Evolutionary conservation across 23 tunicate genomes (phyloP).

Genomic region (Trididemnum nubilum): DNA sequence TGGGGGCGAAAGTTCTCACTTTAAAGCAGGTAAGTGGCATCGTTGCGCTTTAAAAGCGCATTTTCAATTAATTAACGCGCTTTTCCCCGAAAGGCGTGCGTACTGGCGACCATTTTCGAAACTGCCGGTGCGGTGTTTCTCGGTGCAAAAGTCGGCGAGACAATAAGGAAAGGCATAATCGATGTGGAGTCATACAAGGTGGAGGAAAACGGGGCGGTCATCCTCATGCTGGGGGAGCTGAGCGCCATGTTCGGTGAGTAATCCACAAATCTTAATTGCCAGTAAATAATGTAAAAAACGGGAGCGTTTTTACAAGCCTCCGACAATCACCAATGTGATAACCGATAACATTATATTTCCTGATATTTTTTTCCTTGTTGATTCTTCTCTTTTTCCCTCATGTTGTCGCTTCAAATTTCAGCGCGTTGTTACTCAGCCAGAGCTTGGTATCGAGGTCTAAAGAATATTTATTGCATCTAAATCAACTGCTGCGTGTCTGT

Average conservation of each 20-base stretch:
- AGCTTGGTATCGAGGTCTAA: no score
- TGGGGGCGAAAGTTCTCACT: constrained; percentile 86
- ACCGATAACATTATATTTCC: no score
- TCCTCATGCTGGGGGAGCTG: constrained; percentile 68
- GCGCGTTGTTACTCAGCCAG: no score
- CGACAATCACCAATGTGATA: no score
- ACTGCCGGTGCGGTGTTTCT: constrained; percentile 83
- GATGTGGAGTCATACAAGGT: constrained; percentile 63
- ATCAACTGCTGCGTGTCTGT: no score
- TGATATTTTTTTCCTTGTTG: no score
- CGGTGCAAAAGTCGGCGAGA: constrained; percentile 95
- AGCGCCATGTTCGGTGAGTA: constrained; percentile 79
- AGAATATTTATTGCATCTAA: no score
- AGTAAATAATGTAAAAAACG: no score
- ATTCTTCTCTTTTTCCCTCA: no score
- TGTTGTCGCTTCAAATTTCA: no score
- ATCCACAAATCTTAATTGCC: not conserved
- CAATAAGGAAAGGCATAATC: constrained; percentile 90
- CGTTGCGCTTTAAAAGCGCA: not conserved
- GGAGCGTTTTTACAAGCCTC: no score
- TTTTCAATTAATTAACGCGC: constrained; percentile 1
- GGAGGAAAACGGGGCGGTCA: constrained; percentile 39
- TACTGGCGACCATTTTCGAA: constrained; percentile 90
- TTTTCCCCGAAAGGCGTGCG: constrained; percentile 66
- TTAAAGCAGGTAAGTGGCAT: constrained; percentile 65